Evolutionary conservation across 1,140 invertebrate genomes (phyloP).

Genomic region (Tetragonula clypearis): DNA sequence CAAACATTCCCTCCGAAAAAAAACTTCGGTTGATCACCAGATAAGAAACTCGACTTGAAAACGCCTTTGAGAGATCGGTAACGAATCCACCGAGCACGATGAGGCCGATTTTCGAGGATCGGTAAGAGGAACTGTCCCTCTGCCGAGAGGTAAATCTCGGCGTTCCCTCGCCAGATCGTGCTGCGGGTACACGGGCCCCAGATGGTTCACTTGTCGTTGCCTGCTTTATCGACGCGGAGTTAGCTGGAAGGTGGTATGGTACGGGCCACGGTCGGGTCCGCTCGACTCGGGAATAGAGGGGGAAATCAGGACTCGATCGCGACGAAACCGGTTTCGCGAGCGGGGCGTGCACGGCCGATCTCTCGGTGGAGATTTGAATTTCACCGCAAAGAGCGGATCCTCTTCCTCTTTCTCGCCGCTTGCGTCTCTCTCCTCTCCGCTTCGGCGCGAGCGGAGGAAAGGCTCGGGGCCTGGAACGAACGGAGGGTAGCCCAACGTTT

Average conservation of each 20-base stretch:
- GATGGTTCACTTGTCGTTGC: background rate
- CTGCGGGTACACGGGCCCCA: conserved; percentile 41
- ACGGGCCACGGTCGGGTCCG: background rate
- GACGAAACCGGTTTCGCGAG: conserved; percentile 58
- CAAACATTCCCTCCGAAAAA: too few relatives aligned
- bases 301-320: conserved; percentile 3
- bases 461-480: conserved; percentile 16
- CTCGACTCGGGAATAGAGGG: background rate
- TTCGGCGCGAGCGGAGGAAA: background rate
- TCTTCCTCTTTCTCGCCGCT: conserved; percentile 49
- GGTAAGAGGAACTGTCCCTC: conserved; percentile 47
- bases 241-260: conserved; percentile 45
- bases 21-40: background rate
- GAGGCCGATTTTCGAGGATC: conserved; percentile 35
- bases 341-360: conserved; percentile 50
- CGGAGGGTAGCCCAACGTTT: conserved; percentile 44
- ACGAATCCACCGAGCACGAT: conserved; percentile 12
- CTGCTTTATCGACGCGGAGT: conserved; percentile 71
- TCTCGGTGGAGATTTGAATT: conserved; percentile 64
- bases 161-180: conserved; percentile 57
- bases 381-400: conserved; percentile 61
- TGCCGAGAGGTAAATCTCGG: conserved; percentile 11
- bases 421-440: conserved; percentile 48
- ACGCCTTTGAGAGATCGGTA: conserved; percentile 33
- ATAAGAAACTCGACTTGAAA: background rate